A percentile compares a stretch with the other conserved stretches of the same genome.
Conservation (phyloP, 1,140 invertebrate species). For the Drosophila ananassae region DNA sequence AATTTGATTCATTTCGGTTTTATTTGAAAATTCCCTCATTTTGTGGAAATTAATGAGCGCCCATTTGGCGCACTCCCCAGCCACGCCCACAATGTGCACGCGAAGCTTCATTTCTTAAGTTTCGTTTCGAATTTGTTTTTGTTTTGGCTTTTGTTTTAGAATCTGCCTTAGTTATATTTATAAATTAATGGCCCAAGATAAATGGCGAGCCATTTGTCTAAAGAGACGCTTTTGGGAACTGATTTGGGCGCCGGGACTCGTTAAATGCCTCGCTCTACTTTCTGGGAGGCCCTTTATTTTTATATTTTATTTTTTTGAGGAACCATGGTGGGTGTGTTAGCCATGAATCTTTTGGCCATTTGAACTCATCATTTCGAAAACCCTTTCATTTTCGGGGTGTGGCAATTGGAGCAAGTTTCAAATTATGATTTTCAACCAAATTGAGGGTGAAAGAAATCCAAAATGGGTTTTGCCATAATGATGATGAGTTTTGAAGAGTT, state of each 20-base stretch:
- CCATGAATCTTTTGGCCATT: slow-evolving; percentile 35
- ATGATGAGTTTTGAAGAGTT: slow-evolving; percentile 41
- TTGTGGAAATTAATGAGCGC: slow-evolving; percentile 77
- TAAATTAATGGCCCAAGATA: slow-evolving; percentile 76
- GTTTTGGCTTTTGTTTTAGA: slow-evolving; percentile 26
- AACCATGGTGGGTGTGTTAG: slow-evolving; percentile 40
- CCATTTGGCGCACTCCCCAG: slow-evolving; percentile 63
- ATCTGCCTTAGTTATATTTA: slow-evolving; percentile 75
- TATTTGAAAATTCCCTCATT: slow-evolving; percentile 65
- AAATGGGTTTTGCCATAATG: slow-evolving; percentile 29
- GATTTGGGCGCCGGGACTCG: slow-evolving; percentile 59
- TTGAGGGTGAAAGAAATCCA: slow-evolving; percentile 29
- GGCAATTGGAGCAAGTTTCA: slow-evolving; percentile 41
- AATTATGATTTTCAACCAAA: slow-evolving; percentile 51
- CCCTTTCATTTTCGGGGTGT: slow-evolving; percentile 41
- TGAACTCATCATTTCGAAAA: slow-evolving; percentile 14
- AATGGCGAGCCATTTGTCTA: slow-evolving; percentile 74
- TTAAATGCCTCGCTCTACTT: slow-evolving; percentile 38
- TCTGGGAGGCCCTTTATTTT: slow-evolving; percentile 40
- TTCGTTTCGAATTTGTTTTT: neutral
- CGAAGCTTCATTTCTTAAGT: slow-evolving; percentile 26
- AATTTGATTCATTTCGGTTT: slow-evolving; percentile 69
- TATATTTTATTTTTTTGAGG: neutral
- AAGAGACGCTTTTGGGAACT: slow-evolving; percentile 51
- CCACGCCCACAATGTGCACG: slow-evolving; percentile 72